Evolutionary conservation across 2,888 invertebrate genomes (phyloP), one percentile per base, ranked within the genome.

Genomic region (Hydraecia micacea): DNA sequence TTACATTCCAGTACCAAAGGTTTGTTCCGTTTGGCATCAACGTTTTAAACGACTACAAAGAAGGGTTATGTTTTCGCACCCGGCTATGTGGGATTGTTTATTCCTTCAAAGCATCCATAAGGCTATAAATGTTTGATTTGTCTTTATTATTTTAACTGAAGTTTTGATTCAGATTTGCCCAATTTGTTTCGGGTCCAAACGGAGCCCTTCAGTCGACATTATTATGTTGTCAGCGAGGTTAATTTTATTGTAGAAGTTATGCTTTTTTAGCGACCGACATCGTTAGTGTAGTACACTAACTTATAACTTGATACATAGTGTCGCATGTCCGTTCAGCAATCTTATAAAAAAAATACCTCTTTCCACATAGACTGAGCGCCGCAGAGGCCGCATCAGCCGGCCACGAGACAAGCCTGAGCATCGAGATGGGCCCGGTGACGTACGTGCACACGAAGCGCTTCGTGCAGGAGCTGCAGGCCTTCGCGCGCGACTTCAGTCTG

Each of bases 381-480:
- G 90, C 96, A 18, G 97, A 97, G 65, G 98, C 98, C 85, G 96
- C 95, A 1, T 87, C 90, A 62, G 93, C 91, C 39, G 96, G 95
- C 0, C 94, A 97, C 88, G 98, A 97, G 92, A 98, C 99, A 88
- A 97, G 97, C 81, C 95, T 99, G 70, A 97, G 97, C 83, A 93
- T 99, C 52, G 98, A 98, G 90, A 99, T 99, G 98, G 98, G 99
- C 0, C 99, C 99, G 0, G 98, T 99, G 3, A 98, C 98, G 90
- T 99, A 99, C 94, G 98, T 99, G 73, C 99, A 99, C 95, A 99
- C 99, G 0, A 99, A 99, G 92, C 97, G 99, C 75, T 99, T 99
- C 96, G 97, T 99, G 73, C 98, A 98, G 36, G 99, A 99, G 94
- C 97, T 99, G 77, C 98, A 98, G 90, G 98, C 98, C 7, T 99